Conservation (phyloP, 1,140 invertebrate species). For the Pentalonia nigronervosa region DNA sequence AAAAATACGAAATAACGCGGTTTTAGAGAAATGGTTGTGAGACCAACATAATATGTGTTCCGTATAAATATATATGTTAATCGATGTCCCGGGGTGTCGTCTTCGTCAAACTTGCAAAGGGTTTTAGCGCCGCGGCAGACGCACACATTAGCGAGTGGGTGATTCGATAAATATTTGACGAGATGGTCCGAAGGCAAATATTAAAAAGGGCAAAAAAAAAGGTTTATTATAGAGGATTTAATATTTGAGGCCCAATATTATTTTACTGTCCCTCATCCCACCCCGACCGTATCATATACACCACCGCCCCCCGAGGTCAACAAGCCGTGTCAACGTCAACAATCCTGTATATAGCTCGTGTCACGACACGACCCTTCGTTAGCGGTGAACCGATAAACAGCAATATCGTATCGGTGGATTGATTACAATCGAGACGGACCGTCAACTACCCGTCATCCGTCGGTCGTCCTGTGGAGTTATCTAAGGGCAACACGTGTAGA, state of each 20-base stretch:
- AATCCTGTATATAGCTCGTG: constrained; percentile 18
- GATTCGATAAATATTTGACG: constrained; percentile 56
- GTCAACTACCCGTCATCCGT: not conserved
- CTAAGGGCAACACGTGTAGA: constrained; percentile 21
- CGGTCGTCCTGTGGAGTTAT: not conserved
- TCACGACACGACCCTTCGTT: constrained; percentile 40
- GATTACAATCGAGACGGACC: constrained; percentile 29
- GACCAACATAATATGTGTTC: not conserved
- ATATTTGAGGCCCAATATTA: not conserved
- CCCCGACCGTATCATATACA: constrained; percentile 1
- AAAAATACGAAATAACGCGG: constrained; percentile 2
- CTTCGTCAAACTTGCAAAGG: not conserved
- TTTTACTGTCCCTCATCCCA: not conserved
- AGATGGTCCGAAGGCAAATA: constrained; percentile 50
- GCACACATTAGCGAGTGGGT: constrained; percentile 19
- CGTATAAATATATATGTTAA: not conserved
- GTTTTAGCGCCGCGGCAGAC: constrained; percentile 6
- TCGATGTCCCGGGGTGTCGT: not conserved
- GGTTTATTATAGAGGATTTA: constrained; percentile 39
- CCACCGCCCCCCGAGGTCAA: not conserved
- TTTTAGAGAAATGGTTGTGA: not conserved
- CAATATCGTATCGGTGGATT: constrained; percentile 19
- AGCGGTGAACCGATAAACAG: constrained; percentile 29
- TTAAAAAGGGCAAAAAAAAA: constrained; percentile 43
- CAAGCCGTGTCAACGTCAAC: constrained; percentile 43